These are phyloP conservation scores for Bradypodion pumilum DNA, from an alignment of 2,797 vertebrate species.

Conservation along the genomic window DNA sequence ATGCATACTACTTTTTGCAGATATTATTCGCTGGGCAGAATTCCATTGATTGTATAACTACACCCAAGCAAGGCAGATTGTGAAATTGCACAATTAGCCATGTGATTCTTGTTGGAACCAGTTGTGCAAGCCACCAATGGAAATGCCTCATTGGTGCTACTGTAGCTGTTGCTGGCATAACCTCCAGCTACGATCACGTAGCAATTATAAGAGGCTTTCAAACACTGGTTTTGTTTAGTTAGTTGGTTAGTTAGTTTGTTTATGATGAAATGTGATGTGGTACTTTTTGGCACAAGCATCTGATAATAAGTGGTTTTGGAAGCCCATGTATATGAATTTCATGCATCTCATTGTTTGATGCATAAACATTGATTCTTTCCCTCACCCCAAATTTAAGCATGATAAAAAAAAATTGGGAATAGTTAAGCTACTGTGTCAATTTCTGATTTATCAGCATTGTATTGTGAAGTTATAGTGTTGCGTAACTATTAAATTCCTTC, in stretches of 20 bases:
- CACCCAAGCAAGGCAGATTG: no score
- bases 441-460: conserved; percentile 2
- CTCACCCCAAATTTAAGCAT: neutral
- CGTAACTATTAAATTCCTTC: conserved; percentile 6
- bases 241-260: no score
- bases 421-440: neutral
- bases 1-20: no score
- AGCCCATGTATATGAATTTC: neutral
- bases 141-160: no score
- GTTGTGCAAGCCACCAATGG: no score
- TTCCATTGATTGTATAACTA: no score
- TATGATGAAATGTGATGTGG: neutral
- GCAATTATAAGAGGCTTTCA: no score
- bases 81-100: no score
- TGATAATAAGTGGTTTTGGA: neutral
- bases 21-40: no score
- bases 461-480: neutral
- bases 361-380: neutral
- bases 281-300: neutral
- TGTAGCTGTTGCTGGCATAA: no score
- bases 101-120: no score
- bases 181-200: no score
- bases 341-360: neutral
- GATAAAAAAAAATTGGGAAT: neutral
- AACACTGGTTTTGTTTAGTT: neutral